Conservation (phyloP, 23 tunicate species). For the Botrylloides violaceus region DNA sequence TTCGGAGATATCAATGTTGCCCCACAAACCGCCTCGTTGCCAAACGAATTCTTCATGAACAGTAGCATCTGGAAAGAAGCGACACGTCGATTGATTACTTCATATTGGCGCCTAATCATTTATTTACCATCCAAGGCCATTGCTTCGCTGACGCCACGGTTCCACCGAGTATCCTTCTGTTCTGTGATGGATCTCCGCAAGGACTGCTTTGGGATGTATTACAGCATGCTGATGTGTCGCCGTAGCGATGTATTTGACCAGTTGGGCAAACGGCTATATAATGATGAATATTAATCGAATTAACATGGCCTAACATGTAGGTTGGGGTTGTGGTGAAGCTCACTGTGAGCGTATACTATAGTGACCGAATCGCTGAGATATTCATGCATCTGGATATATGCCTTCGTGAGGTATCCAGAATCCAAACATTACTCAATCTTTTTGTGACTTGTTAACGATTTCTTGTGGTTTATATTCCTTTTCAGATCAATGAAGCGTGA, state of each 20-base stretch:
- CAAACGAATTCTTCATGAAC: not conserved
- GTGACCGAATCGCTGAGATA: too few relatives aligned
- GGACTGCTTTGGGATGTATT: not conserved
- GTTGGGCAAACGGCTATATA: not conserved
- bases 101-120: too few relatives aligned
- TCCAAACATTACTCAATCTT: too few relatives aligned
- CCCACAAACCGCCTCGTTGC: slow-evolving; percentile 9
- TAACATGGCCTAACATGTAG: too few relatives aligned
- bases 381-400: too few relatives aligned
- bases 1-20: slow-evolving; percentile 3
- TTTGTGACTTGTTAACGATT: too few relatives aligned
- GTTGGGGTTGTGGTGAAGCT: too few relatives aligned
- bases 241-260: slow-evolving; percentile 16
- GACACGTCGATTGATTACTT: too few relatives aligned
- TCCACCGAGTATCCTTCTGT: slow-evolving; percentile 48
- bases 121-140: slow-evolving; percentile 74
- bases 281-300: not conserved
- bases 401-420: too few relatives aligned
- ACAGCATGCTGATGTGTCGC: slow-evolving; percentile 25
- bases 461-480: too few relatives aligned
- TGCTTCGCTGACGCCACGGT: slow-evolving; percentile 10
- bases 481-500: too few relatives aligned
- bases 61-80: not conserved
- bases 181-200: slow-evolving; percentile 4
- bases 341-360: too few relatives aligned